Evolutionary conservation across 2,888 invertebrate species (phyloP).

Genomic region (Hermodice carunculata): DNA sequence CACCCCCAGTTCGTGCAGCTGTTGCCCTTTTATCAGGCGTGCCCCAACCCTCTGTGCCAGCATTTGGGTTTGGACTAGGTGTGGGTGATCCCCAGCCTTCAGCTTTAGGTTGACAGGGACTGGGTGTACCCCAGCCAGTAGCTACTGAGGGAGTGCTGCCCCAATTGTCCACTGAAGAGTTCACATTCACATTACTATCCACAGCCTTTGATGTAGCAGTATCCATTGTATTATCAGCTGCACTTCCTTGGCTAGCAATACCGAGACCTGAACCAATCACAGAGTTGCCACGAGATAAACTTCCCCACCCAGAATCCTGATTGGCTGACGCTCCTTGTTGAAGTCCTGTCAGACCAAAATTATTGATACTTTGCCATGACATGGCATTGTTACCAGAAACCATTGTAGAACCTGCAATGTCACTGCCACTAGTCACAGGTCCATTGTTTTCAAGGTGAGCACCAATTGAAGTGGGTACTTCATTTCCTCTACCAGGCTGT

Average conservation of each 20-base stretch:
- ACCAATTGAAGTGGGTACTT: conserved; percentile 15
- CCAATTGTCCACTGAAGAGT: conserved; percentile 21
- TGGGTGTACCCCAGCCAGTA: conserved; percentile 37
- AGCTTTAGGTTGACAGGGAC: too few relatives aligned
- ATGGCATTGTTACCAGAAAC: conserved; percentile 20
- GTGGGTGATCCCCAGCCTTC: conserved; percentile 40
- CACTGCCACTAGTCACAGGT: not conserved
- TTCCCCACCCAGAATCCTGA: conserved; percentile 24
- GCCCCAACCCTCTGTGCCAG: conserved; percentile 42
- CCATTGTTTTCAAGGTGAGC: conserved; percentile 29
- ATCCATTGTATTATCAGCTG: too few relatives aligned
- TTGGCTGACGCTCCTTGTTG: conserved; percentile 20
- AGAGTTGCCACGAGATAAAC: conserved; percentile 15
- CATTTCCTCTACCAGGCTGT: not conserved
- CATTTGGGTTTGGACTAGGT: conserved; percentile 33
- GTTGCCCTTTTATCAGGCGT: conserved; percentile 18
- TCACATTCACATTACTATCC: conserved; percentile 9
- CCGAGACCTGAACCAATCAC: conserved; percentile 26
- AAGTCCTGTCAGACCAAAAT: conserved; percentile 14
- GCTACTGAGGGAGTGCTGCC: conserved; percentile 6
- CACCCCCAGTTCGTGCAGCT: not conserved
- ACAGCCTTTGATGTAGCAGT: conserved; percentile 22
- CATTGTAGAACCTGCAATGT: not conserved
- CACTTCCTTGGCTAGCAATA: not conserved
- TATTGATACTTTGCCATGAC: conserved; percentile 24